Conservation (phyloP, 2,797 vertebrate species). For the Peromyscus attwateri region DNA sequence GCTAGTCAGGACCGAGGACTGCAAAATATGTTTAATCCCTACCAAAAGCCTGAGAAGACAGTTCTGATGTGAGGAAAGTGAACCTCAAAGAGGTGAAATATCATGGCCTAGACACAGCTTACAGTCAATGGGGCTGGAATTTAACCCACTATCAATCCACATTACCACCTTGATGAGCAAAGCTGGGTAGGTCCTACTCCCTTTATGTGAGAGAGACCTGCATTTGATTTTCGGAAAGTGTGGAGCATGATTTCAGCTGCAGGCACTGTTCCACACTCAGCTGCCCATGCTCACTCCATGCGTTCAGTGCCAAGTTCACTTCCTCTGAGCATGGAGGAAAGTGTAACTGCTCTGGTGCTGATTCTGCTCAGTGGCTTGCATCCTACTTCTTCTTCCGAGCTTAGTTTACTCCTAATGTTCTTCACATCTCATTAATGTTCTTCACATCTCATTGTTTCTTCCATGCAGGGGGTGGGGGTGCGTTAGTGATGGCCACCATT, state of each 20-base stretch:
- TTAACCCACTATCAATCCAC: neutral
- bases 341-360: fast-evolving
- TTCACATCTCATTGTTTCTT: neutral
- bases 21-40: neutral
- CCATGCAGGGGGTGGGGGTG: too few species aligned
- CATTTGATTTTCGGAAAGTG: neutral
- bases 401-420: neutral
- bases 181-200: neutral
- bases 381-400: neutral
- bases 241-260: neutral
- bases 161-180: neutral
- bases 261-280: neutral
- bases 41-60: neutral
- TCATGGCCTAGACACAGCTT: neutral
- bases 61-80: neutral
- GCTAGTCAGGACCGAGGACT: neutral
- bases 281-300: fast-evolving
- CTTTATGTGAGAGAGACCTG: neutral
- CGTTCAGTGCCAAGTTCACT: too few species aligned
- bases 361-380: neutral
- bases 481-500: neutral
- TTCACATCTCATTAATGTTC: neutral
- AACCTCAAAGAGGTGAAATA: neutral
- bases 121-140: neutral
- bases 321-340: neutral